phyloP scores from a whole-genome alignment of 2,888 invertebrate genomes.

The Trichopria drosophilae region DNA sequence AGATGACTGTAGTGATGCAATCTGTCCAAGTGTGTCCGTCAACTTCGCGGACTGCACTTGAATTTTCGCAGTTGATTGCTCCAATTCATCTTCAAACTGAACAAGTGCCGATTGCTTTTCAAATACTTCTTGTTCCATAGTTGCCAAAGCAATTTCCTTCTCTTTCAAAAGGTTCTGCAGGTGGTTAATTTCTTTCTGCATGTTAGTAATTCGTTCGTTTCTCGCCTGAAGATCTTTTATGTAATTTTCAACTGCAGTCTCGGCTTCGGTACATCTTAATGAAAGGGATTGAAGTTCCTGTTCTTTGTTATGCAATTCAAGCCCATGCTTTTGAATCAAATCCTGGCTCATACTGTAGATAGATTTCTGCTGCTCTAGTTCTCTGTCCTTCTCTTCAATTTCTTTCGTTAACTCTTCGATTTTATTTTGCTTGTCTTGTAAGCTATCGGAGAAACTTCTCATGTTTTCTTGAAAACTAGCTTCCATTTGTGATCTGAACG shows the following conservation, averaged over 20 bases:
- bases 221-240: slow-evolving; percentile 23
- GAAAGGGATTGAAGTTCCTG: slow-evolving; percentile 31
- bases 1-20: too few relatives aligned
- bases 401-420: slow-evolving; percentile 35
- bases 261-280: slow-evolving; percentile 26
- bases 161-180: slow-evolving; percentile 58
- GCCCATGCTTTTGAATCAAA: slow-evolving; percentile 33
- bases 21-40: too few relatives aligned
- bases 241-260: slow-evolving; percentile 24
- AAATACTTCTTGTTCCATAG: slow-evolving; percentile 43
- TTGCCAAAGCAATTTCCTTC: slow-evolving; percentile 45
- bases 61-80: slow-evolving; percentile 15
- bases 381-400: slow-evolving; percentile 33
- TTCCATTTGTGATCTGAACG: slow-evolving; percentile 38
- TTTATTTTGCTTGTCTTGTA: slow-evolving; percentile 41
- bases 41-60: too few relatives aligned
- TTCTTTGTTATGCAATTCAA: slow-evolving; percentile 34
- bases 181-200: slow-evolving; percentile 48
- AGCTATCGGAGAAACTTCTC: slow-evolving; percentile 45
- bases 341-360: slow-evolving; percentile 34
- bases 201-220: slow-evolving; percentile 24
- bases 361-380: slow-evolving; percentile 31
- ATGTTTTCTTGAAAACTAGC: slow-evolving; percentile 49
- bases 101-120: slow-evolving; percentile 15
- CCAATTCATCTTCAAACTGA: slow-evolving; percentile 18